Evolutionary conservation across 2,888 invertebrate species (phyloP), one percentile per base, ranked within the genome.

Genomic region (Stegana nigrithorax): DNA sequence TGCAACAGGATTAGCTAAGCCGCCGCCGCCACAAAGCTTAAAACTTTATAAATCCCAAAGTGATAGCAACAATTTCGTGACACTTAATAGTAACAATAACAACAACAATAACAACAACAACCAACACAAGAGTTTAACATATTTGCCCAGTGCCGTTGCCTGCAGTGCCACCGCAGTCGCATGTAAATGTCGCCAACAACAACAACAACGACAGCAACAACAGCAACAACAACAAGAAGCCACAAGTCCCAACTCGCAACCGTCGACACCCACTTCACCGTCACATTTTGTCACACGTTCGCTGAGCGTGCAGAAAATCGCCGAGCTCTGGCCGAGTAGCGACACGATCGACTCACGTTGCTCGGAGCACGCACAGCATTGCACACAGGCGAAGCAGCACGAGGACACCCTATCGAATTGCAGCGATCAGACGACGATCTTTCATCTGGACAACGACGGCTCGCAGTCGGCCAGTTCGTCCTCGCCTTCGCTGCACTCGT

Each of bases 371-470:
- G 14, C 14, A 25, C 6, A n/a, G 12, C 26, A 39, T n/a, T n/a
- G n/a, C n/a, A n/a, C n/a, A n/a, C 26, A 50, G 5, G 60, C 62
- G 56, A 60, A 62, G 53, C 56, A 65, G 12, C 56, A 61, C 55
- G 73, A 75, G 59, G 78, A 79, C 53, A 63, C 67, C 26, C 72
- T 73, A 59, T 70, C 80, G 58, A 73, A 71, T 63, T 75, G 73
- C 65, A 78, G 77, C 53, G 75, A 75, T 65, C 73, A 75, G 59
- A 73, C 73, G 0, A 71, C 73, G 2, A 71, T 73, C 14, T 70
- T 71, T 63, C 70, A 74, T 47, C 71, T 73, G 39, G 71, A 77
- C 26, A 71, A 74, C 56, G 75, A 75, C 27, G 70, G 70, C 51
- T 71, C 70, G 4, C 63, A 66, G 29, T 70, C 71, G 39, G 64